Percentiles rank a stretch among this genome's conserved stretches.
These are phyloP conservation scores for Cryptotis parvus DNA, from an alignment of 2,113 vertebrate species.

Conservation along the genomic window DNA sequence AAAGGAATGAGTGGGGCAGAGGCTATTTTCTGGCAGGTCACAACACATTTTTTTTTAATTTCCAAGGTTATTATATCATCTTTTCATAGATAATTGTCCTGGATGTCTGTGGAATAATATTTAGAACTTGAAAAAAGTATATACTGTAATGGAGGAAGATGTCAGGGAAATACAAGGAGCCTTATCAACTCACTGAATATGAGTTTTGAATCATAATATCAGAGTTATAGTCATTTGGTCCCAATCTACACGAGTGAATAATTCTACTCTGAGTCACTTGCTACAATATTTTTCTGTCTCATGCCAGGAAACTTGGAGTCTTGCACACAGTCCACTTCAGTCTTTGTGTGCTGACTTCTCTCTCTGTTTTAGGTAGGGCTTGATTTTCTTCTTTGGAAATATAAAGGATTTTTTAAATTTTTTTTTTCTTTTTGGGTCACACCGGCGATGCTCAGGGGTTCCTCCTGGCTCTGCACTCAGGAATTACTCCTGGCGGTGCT, in stretches of 20 bases:
- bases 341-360: neutral
- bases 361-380: slow-evolving; percentile 6
- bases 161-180: slow-evolving; percentile 43
- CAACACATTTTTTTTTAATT: neutral
- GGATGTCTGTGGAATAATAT: slow-evolving; percentile 40
- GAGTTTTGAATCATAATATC: slow-evolving; percentile 41
- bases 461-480: too few species aligned
- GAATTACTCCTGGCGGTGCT: too few species aligned
- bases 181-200: slow-evolving; percentile 30
- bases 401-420: too few species aligned
- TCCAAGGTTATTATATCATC: slow-evolving; percentile 38
- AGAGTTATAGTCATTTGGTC: slow-evolving; percentile 30
- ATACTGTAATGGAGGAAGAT: slow-evolving; percentile 37
- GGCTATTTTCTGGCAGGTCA: slow-evolving; percentile 55
- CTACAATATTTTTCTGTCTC: slow-evolving; percentile 7
- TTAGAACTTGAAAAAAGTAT: slow-evolving; percentile 31
- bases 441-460: too few species aligned
- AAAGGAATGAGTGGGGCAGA: slow-evolving; percentile 58
- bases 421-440: too few species aligned
- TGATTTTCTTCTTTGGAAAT: slow-evolving; percentile 30
- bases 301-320: slow-evolving; percentile 46
- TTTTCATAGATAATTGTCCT: slow-evolving; percentile 59
- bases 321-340: slow-evolving; percentile 23
- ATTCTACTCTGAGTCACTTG: slow-evolving; percentile 42
- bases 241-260: slow-evolving; percentile 18